Base-by-base conservation (phyloP, 23 tunicate genomes). In the Styela clava region DNA sequence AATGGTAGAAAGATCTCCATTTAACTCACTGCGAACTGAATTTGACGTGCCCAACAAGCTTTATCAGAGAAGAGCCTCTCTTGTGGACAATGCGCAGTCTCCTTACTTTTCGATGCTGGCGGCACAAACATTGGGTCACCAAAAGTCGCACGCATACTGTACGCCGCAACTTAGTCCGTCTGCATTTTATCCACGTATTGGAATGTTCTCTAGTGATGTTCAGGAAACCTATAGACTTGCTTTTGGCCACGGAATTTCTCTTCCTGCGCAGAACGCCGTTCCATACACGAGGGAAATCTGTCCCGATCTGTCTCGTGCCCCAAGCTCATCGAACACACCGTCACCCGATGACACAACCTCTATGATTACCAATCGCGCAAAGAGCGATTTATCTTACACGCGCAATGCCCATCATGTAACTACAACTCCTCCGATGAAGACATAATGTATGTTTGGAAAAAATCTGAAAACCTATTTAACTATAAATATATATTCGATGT, bases 21-120 rank as follows among this genome's bases (percentile, higher is more conserved):
- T 35, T 35, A 71, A 71, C 34, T 35, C 77, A 5, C 20, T 71
- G 35, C 32, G 29, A 32, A 27, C 77, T 21, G 34, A 34, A 20
- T 28, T 71, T 5, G 77, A 71, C 37, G 34, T 29, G 16, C 77
- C 24, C 35, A 32, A 71, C 77, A 71, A 3, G 35, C 34, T 71
- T 32, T 29, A 71, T 34, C 77, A 16, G 35, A 29, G 37, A 5
- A 28, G 32, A 30, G 77, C 77, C 5, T 3, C 5, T 5, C 3
- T 30, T 26, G 35, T 35, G 27, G 77, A 12, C 12, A 7, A 7
- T 7, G 56, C 12, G 12, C 56, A 44, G 12, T 7, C 77, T 3
- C 16, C 37, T 5, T 71, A 71, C 16, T 30, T 71, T 27, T 71
- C 77, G 2, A 71, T 71, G 77, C 16, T 71, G 37, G 77, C 77